These are phyloP conservation scores for Acrobeloides nanus DNA, from an alignment of 2,888 invertebrate genomes.

Conservation along the genomic window DNA sequence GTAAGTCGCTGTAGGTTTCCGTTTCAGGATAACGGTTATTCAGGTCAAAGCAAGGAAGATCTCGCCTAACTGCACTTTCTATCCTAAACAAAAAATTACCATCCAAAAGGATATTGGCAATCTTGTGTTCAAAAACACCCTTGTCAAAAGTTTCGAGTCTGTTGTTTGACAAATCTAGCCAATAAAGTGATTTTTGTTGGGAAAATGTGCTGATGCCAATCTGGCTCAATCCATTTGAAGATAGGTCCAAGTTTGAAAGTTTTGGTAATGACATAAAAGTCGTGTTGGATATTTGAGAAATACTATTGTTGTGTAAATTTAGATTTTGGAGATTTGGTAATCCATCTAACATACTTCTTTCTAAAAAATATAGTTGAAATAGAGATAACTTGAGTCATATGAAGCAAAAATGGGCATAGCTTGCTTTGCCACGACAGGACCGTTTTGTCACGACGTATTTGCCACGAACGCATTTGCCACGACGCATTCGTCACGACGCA, in stretches of 20 bases:
- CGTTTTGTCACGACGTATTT: too few species aligned
- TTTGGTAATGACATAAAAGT: constrained; percentile 37
- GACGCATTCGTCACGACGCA: too few species aligned
- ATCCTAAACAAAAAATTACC: too few species aligned
- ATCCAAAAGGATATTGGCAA: constrained; percentile 43
- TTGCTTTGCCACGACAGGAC: too few species aligned
- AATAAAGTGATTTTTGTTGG: constrained; percentile 35
- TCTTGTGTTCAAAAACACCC: constrained; percentile 34
- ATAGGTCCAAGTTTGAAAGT: constrained; percentile 40
- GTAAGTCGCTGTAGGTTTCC: too few species aligned
- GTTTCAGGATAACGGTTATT: too few species aligned
- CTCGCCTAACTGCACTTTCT: neutral
- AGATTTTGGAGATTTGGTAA: constrained; percentile 63
- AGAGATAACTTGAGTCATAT: too few species aligned
- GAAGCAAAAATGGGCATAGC: too few species aligned
- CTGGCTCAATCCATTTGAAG: constrained; percentile 68
- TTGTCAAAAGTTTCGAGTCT: constrained; percentile 29
- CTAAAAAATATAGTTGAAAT: too few species aligned
- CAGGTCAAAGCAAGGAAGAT: too few species aligned
- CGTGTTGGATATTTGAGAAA: constrained; percentile 25
- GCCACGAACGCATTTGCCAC: too few species aligned
- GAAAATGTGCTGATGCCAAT: constrained; percentile 62
- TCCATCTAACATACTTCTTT: constrained; percentile 57
- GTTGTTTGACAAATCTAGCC: constrained; percentile 49
- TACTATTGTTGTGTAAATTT: constrained; percentile 36